Percentiles rank a stretch among this genome's conserved stretches.
phyloP scores from a whole-genome alignment of 2,113 vertebrate species.

The Zosterops hypoxanthus region DNA sequence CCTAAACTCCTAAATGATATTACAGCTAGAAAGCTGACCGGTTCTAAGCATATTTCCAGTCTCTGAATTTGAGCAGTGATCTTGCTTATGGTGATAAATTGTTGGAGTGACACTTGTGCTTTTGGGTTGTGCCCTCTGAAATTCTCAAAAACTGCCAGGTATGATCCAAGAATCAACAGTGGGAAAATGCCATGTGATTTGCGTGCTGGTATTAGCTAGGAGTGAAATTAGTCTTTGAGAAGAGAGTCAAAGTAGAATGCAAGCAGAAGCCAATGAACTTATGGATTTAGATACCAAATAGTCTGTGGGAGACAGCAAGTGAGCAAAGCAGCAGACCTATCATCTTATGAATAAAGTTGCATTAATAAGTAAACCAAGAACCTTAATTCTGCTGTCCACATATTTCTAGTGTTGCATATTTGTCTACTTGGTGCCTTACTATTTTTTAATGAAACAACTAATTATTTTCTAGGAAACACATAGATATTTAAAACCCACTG shows the following conservation, averaged over 20 bases:
- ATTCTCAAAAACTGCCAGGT: not conserved
- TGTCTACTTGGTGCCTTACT: not conserved
- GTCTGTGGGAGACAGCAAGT: not conserved
- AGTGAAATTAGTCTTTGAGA: not conserved
- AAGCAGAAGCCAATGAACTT: not conserved
- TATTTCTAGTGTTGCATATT: not conserved
- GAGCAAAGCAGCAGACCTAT: not conserved
- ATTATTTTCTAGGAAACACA: constrained; percentile 28
- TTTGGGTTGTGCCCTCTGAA: not conserved
- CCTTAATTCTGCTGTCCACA: not conserved
- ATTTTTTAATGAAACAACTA: constrained; percentile 5
- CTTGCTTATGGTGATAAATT: not conserved
- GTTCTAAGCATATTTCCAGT: not conserved
- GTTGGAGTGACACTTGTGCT: not conserved
- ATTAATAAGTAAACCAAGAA: not conserved
- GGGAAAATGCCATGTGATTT: not conserved
- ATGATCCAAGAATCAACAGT: not conserved
- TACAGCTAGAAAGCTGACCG: not conserved
- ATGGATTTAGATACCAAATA: not conserved
- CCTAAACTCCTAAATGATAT: not conserved
- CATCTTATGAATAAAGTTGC: not conserved
- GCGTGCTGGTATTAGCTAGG: not conserved
- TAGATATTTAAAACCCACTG: not conserved
- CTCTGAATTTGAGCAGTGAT: not conserved
- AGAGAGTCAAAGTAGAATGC: not conserved